These are phyloP conservation scores for Caloenas nicobarica DNA, from an alignment of 2,113 vertebrate species.

Conservation along the genomic window DNA sequence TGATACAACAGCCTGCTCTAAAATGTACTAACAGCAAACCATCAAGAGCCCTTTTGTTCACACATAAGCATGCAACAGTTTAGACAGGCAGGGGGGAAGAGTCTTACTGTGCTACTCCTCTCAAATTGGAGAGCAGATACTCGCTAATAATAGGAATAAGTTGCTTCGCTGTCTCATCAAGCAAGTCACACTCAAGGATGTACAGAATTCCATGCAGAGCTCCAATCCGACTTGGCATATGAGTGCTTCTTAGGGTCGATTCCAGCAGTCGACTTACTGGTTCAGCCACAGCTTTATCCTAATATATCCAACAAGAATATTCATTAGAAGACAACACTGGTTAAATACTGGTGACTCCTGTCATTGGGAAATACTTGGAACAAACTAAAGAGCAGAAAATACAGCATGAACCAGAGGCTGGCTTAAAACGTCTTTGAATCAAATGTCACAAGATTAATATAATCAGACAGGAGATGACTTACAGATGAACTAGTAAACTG, in stretches of 20 bases:
- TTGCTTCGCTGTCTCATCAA: slow-evolving; percentile 94
- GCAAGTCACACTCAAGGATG: slow-evolving; percentile 93
- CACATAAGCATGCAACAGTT: neutral
- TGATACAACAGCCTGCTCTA: neutral
- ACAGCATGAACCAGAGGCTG: neutral
- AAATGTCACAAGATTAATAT: neutral
- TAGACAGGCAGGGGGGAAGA: neutral
- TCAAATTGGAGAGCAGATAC: slow-evolving; percentile 91
- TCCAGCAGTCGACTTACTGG: slow-evolving; percentile 92
- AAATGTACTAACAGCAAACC: neutral
- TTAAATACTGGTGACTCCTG: neutral
- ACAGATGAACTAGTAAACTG: neutral
- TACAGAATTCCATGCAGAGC: slow-evolving; percentile 94
- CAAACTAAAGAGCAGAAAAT: neutral
- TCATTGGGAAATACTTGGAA: neutral
- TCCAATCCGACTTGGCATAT: slow-evolving; percentile 92
- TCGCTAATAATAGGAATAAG: slow-evolving; percentile 91
- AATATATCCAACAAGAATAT: neutral
- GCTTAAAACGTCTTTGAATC: neutral
- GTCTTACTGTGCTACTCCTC: slow-evolving; percentile 88
- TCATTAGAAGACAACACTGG: neutral
- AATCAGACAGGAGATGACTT: neutral
- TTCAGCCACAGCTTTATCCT: slow-evolving; percentile 96
- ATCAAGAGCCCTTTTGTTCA: neutral
- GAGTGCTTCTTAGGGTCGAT: slow-evolving; percentile 89